Evolutionary conservation across 2,888 invertebrate species (phyloP).

Genomic region (Villa cingulata): DNA sequence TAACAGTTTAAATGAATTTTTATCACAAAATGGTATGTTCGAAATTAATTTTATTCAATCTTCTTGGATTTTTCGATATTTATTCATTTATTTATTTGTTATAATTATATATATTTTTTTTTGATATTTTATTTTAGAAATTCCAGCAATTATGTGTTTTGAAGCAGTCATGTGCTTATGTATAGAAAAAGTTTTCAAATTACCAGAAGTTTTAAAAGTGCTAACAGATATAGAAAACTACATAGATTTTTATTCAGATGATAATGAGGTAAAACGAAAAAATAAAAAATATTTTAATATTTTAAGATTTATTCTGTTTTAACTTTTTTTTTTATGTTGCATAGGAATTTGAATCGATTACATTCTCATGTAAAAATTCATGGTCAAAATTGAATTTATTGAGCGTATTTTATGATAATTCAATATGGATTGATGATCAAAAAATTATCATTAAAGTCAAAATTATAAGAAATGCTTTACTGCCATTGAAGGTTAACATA

Average conservation of each 20-base stretch:
- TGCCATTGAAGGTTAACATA: neutral
- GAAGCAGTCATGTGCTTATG: constrained; percentile 12
- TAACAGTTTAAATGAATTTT: constrained; percentile 11
- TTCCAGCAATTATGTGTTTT: constrained; percentile 12
- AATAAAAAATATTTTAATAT: no score
- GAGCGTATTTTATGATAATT: neutral
- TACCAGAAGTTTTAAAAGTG: constrained; percentile 4
- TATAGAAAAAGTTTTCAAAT: constrained; percentile 10
- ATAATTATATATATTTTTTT: no score
- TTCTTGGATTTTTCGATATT: no score
- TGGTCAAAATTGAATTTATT: neutral
- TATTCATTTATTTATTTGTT: no score
- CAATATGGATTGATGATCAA: neutral
- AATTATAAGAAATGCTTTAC: neutral
- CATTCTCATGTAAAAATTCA: neutral
- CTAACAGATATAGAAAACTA: neutral
- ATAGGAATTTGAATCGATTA: neutral
- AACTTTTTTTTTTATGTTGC: neutral
- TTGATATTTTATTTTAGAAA: constrained; percentile 4
- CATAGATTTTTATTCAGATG: neutral
- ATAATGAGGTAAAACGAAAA: neutral
- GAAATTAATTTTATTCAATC: no score
- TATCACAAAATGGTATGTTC: constrained; percentile 9
- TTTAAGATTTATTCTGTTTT: neutral
- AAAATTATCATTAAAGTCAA: neutral